Percentiles rank a stretch among this genome's conserved stretches.
Conservation (phyloP, 2,888 invertebrate genomes). For the Drosophila paucipuncta region DNA sequence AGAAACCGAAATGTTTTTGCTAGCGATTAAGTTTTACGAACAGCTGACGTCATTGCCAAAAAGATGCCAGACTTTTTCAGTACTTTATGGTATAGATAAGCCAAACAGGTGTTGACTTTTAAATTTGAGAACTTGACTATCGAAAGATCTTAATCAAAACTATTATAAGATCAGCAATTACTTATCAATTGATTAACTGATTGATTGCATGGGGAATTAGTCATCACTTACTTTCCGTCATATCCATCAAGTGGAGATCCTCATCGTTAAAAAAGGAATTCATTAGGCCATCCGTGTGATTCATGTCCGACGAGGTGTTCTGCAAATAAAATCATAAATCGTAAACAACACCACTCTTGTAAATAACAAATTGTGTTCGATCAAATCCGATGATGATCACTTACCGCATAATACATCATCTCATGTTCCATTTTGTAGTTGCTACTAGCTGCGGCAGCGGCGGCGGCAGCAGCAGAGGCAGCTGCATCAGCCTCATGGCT, state of each 20-base stretch:
- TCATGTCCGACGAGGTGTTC: slow-evolving; percentile 89
- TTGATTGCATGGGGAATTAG: neutral
- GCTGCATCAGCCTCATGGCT: slow-evolving; percentile 90
- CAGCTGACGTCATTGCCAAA: slow-evolving; percentile 9
- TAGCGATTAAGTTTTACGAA: neutral
- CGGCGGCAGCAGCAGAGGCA: slow-evolving; percentile 87
- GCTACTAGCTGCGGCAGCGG: slow-evolving; percentile 87
- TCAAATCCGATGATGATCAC: slow-evolving; percentile 39
- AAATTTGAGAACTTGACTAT: neutral
- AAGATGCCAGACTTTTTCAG: neutral
- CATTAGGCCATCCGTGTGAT: slow-evolving; percentile 93
- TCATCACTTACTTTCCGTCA: slow-evolving; percentile 92
- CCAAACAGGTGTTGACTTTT: neutral
- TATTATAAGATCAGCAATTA: neutral
- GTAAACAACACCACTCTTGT: slow-evolving; percentile 13
- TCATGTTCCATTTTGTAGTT: slow-evolving; percentile 91
- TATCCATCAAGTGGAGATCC: slow-evolving; percentile 95
- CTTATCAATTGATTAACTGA: slow-evolving; percentile 1
- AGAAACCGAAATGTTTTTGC: neutral
- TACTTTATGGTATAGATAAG: neutral
- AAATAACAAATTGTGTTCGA: slow-evolving; percentile 19
- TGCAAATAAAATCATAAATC: slow-evolving; percentile 64
- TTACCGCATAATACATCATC: slow-evolving; percentile 93
- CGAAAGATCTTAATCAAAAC: neutral
- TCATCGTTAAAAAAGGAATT: slow-evolving; percentile 95